Percentiles rank a stretch among this genome's conserved stretches.
phyloP scores from a whole-genome alignment of 2,797 vertebrate genomes.

The Enteromius unitaeniatus region DNA sequence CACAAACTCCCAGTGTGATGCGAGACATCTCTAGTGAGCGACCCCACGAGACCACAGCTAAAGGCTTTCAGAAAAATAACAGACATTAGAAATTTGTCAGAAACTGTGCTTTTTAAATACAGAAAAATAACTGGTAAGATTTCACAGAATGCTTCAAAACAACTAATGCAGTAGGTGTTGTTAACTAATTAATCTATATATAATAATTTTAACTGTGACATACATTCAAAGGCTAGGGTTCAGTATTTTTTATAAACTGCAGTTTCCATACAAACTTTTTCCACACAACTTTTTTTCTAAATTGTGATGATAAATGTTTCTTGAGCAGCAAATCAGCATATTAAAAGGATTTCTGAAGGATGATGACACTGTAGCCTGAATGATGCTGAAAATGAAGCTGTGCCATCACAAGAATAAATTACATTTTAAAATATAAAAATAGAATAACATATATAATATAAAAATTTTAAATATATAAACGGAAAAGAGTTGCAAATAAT shows the following conservation, averaged over 20 bases:
- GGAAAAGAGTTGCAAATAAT: background rate
- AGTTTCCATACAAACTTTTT: background rate
- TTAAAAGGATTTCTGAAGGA: background rate
- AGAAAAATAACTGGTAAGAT: background rate
- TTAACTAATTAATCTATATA: background rate
- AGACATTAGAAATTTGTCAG: background rate
- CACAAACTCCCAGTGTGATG: slow-evolving; percentile 67
- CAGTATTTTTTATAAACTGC: background rate
- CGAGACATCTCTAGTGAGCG: slow-evolving; percentile 80
- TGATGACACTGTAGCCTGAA: background rate
- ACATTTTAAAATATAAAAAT: too few relatives aligned
- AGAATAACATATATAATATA: too few relatives aligned
- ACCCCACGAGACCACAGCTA: slow-evolving; percentile 83
- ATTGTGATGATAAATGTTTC: background rate
- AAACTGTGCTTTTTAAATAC: background rate
- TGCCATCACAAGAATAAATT: too few relatives aligned
- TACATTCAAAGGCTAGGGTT: background rate
- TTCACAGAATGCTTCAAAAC: background rate
- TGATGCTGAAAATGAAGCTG: background rate
- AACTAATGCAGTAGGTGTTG: background rate
- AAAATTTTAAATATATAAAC: background rate
- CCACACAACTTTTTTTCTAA: too few relatives aligned
- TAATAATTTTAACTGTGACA: background rate
- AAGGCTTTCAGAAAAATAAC: slow-evolving; percentile 72
- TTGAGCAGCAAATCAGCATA: background rate